Base-by-base conservation (phyloP, 2,797 vertebrate genomes). In the Eospalax fontanierii region DNA sequence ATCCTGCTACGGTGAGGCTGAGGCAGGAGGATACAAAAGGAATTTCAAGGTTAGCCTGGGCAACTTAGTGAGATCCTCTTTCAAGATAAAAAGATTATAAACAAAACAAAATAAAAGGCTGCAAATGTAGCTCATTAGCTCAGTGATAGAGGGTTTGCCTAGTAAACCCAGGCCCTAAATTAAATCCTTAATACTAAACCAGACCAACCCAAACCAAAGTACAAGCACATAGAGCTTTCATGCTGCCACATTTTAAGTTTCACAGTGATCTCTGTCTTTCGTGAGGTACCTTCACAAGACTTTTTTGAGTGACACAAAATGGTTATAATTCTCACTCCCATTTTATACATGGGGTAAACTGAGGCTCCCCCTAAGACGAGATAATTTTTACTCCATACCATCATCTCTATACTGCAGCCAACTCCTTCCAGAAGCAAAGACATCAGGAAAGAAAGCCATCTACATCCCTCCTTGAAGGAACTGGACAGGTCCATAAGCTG, bases 231-330 rank as follows among this genome's bases (percentile, higher is more conserved):
- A 76, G 38, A 61, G 89, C 6, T 28, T 70, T 78, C 7, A 59
- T 11, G 21, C n/a, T 86, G 75, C 43, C 11, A 59, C 43, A 79
- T 86, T 81, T 61, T 79, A 75, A 68, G 66, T 7, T 68, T 19
- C 88, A 63, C 90, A 94, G 70, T 94, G 75, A 15, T 46, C 43
- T 93, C 2, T 74, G 19, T 46, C 21, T n/a, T 26, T 65, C 30
- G 65, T 30, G 43, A 61, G 71, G 30, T 7, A 1, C n/a, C 57
- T 87, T 38, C 54, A 74, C 40, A 85, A 80, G 38, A 65, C 82
- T 94, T 84, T 81, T 33, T 74, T 87, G 35, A 87, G 68, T 15
- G 11, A 96, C 65, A 81, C 57, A 74, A 38, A 35, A n/a, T 43
- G 22, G 28, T 33, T 12, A 4, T 78, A 3, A 12, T 3, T 90